Conservation (phyloP, 1,140 invertebrate species). For the Scylla paramamosain region DNA sequence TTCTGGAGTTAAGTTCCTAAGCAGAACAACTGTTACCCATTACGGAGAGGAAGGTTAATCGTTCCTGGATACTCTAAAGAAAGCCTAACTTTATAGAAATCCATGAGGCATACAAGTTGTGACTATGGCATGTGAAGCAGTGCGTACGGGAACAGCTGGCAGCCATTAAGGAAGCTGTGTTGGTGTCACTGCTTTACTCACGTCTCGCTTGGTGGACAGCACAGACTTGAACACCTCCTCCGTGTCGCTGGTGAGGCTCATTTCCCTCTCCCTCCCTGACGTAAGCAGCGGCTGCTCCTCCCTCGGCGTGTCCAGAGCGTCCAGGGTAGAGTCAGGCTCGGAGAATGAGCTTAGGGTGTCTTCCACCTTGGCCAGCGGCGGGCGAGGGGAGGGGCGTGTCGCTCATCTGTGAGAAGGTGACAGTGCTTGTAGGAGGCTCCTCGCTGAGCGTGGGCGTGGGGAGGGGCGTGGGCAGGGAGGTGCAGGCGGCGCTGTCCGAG, state of each 20-base stretch:
- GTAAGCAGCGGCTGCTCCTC: constrained; percentile 46
- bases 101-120: no score
- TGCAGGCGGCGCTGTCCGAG: not conserved
- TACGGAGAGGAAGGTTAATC: no score
- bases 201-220: constrained; percentile 39
- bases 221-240: constrained; percentile 32
- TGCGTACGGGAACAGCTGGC: no score
- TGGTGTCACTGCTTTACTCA: not conserved
- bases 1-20: no score
- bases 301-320: constrained; percentile 55
- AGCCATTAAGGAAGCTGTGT: no score
- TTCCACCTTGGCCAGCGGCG: not conserved
- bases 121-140: no score
- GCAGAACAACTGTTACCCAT: no score
- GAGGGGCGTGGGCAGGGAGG: constrained; percentile 35
- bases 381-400: not conserved
- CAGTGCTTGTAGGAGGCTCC: not conserved
- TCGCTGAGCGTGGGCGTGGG: constrained; percentile 44
- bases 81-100: no score
- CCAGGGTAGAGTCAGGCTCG: constrained; percentile 54
- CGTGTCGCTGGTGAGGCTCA: not conserved
- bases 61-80: no score
- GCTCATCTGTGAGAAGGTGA: not conserved
- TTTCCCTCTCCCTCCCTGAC: not conserved
- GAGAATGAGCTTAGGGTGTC: constrained; percentile 42